Conservation (phyloP, 2,113 vertebrate species). For the Marmota flaviventris region DNA sequence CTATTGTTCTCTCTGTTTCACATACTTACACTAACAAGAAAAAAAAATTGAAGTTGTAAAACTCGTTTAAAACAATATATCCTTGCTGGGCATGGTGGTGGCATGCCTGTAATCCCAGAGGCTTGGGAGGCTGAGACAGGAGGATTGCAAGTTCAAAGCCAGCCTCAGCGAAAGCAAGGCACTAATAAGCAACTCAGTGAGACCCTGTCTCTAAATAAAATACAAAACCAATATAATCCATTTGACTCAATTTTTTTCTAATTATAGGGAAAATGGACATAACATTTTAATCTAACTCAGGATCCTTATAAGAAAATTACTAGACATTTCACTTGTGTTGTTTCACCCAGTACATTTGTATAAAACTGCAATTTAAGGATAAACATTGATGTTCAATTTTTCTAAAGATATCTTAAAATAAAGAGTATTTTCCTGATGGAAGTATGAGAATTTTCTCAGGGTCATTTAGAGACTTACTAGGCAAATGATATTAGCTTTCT, state of each 20-base stretch:
- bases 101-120: too few relatives aligned
- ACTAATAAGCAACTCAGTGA: too few relatives aligned
- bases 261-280: background rate
- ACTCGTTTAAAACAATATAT: background rate
- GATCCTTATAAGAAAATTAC: background rate
- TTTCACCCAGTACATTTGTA: background rate
- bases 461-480: background rate
- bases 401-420: background rate
- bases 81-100: too few relatives aligned
- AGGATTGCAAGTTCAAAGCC: too few relatives aligned
- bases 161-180: too few relatives aligned
- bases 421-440: background rate
- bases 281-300: background rate
- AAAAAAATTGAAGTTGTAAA: background rate
- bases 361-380: background rate
- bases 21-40: background rate
- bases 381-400: background rate
- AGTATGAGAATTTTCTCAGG: background rate
- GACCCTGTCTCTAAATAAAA: too few relatives aligned
- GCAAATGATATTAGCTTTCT: background rate
- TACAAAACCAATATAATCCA: background rate
- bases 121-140: too few relatives aligned
- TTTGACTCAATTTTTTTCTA: background rate
- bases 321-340: background rate
- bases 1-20: background rate